These are phyloP conservation scores for Macrophya annulata DNA, from an alignment of 2,888 invertebrate genomes.

Conservation along the genomic window DNA sequence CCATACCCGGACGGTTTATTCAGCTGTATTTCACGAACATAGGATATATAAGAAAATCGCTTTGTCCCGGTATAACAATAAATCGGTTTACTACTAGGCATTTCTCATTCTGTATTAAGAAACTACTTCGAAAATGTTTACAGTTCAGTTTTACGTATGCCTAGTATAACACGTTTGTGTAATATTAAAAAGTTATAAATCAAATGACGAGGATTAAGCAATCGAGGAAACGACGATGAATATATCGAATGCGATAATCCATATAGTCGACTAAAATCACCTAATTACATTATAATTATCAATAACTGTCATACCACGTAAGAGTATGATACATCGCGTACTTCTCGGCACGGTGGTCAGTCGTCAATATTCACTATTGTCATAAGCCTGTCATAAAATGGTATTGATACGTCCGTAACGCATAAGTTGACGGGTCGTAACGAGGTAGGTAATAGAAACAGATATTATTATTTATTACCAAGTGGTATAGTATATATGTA, in stretches of 20 bases:
- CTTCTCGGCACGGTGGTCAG: constrained; percentile 7
- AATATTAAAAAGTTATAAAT: background rate
- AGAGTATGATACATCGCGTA: background rate
- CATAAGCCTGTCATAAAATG: constrained; percentile 44
- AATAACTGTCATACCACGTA: background rate
- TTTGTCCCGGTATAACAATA: constrained; percentile 35
- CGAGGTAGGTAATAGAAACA: constrained; percentile 39
- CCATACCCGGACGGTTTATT: constrained; percentile 18
- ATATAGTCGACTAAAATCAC: background rate
- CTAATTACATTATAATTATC: background rate
- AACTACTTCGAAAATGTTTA: background rate
- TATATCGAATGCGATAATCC: background rate
- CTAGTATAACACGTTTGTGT: background rate
- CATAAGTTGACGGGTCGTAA: constrained; percentile 47
- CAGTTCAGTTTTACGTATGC: background rate
- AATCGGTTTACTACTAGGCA: constrained; percentile 25
- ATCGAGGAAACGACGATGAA: background rate
- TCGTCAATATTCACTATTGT: constrained; percentile 47
- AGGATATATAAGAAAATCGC: constrained; percentile 16
- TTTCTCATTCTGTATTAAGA: constrained; percentile 21
- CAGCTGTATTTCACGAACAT: constrained; percentile 37
- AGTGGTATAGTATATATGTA: background rate
- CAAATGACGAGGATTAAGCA: background rate
- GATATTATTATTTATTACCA: constrained; percentile 52
- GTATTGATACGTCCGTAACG: constrained; percentile 36